Evolutionary conservation across 2,113 vertebrate genomes (phyloP), one percentile per base, ranked within the genome.

Genomic region (Stigmatopora argus): DNA sequence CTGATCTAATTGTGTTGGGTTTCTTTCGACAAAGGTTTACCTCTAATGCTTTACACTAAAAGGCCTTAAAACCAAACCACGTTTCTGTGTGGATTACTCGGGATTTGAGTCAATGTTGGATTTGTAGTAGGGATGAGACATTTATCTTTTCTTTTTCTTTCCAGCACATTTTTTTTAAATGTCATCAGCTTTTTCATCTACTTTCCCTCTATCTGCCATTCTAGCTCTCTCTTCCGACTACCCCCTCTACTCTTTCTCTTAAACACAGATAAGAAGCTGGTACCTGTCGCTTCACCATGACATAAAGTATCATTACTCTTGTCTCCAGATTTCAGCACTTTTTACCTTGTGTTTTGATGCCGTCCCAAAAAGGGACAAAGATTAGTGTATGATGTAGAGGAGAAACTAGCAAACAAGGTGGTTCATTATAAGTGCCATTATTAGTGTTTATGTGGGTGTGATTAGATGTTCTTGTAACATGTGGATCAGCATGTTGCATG

Each of bases 91-190:
- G 85, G 87, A 90, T 90, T 88, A 89, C 61, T 72, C 38, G 21
- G 89, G 86, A 90, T 90, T 89, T 88, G 77, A 89, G 80, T 86
- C 76, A 65, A 79, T 71, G 85, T 82, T 44, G 78, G 87, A 87
- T 88, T 89, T 88, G 80, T 76, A 65, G 78, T 78, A 71, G 69
- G 79, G 80, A 83, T 82, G 78, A 89, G 79, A 85, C 73, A 59
- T 83, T 87, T 85, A 82, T 82, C 83, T 82, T 74, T 78, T 71
- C 58, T 67, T 52, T 66, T 65, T 61, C 34, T 26, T 35, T 44
- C 45, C 8, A 13, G 57, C 65, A 41, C 52, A 71, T 69, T 59
- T 70, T 78, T 78, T 69, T 79, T 80, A 64, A 65, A 66, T 65
- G 78, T 66, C 67, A 66, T 65, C 70, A 69, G 77, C 76, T 78